phyloP scores from a whole-genome alignment of 2,113 vertebrate species.

The Myanophis thanlyinensis region DNA sequence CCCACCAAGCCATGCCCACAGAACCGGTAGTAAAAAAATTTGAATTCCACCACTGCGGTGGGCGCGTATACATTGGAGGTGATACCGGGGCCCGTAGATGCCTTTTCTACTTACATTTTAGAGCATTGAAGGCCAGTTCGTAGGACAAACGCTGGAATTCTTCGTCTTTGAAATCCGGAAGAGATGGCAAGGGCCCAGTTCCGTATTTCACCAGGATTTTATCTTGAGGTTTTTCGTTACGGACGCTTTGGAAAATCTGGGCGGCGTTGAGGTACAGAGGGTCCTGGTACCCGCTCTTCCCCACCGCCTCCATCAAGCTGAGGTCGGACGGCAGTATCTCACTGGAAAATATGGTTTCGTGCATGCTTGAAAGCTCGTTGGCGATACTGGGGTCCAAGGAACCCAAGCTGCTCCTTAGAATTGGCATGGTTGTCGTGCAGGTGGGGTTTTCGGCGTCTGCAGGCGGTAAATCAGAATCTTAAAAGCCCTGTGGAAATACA shows the following conservation, averaged over 20 bases:
- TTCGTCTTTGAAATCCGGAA: slow-evolving; percentile 66
- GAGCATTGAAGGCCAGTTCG: slow-evolving; percentile 82
- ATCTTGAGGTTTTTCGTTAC: slow-evolving; percentile 67
- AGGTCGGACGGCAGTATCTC: background rate
- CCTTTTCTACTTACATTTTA: slow-evolving; percentile 85
- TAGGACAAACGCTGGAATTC: slow-evolving; percentile 67
- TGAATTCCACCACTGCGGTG: no score
- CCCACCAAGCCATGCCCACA: no score
- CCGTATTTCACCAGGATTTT: slow-evolving; percentile 75
- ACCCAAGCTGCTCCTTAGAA: slow-evolving; percentile 33
- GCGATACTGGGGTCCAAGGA: background rate
- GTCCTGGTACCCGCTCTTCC: slow-evolving; percentile 71
- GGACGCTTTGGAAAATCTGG: slow-evolving; percentile 80
- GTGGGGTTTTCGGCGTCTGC: background rate
- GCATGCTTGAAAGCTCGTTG: slow-evolving; percentile 31
- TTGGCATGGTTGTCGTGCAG: slow-evolving; percentile 49
- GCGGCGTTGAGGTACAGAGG: slow-evolving; percentile 80
- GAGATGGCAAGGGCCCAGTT: slow-evolving; percentile 27
- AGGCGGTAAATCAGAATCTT: slow-evolving; percentile 24
- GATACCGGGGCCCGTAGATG: background rate
- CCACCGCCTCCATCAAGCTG: background rate
- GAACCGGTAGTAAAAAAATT: no score
- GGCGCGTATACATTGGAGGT: no score
- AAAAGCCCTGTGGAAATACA: slow-evolving; percentile 54
- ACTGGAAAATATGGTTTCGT: slow-evolving; percentile 30